These are phyloP conservation scores for Papilio protenor DNA, from an alignment of 2,888 invertebrate species.

Conservation along the genomic window DNA sequence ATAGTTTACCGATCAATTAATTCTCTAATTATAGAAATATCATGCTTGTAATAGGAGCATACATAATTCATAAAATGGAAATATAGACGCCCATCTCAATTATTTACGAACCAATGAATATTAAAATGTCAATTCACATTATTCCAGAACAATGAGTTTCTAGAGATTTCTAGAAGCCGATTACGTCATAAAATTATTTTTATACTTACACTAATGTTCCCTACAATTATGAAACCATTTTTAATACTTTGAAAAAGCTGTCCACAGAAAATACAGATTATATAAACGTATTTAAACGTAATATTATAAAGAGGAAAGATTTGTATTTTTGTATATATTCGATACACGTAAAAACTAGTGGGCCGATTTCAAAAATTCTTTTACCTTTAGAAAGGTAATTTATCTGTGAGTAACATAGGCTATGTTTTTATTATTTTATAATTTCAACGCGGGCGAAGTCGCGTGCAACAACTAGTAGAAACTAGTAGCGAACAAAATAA, in stretches of 20 bases:
- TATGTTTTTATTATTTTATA: too few relatives aligned
- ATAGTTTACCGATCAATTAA: not conserved
- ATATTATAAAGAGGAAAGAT: too few relatives aligned
- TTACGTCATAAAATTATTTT: not conserved
- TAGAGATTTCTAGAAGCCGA: not conserved
- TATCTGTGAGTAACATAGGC: too few relatives aligned
- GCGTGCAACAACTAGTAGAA: too few relatives aligned
- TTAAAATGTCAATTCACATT: conserved; percentile 3
- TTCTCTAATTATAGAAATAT: not conserved
- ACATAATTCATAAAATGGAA: conserved; percentile 1
- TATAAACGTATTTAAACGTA: too few relatives aligned
- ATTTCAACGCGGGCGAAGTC: too few relatives aligned
- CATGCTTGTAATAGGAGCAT: not conserved
- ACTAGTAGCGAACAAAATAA: too few relatives aligned
- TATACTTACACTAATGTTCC: not conserved
- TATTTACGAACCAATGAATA: conserved; percentile 8
- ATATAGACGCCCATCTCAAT: conserved; percentile 1
- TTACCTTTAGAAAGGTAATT: too few relatives aligned
- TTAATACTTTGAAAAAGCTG: not conserved
- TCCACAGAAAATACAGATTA: too few relatives aligned
- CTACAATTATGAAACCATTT: not conserved
- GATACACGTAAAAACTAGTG: too few relatives aligned
- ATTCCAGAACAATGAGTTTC: not conserved
- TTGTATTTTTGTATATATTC: too few relatives aligned
- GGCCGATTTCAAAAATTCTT: too few relatives aligned